Percentiles rank a stretch among this genome's conserved stretches.
Conservation (phyloP, 1,140 invertebrate species). For the Laodelphax striatellus region DNA sequence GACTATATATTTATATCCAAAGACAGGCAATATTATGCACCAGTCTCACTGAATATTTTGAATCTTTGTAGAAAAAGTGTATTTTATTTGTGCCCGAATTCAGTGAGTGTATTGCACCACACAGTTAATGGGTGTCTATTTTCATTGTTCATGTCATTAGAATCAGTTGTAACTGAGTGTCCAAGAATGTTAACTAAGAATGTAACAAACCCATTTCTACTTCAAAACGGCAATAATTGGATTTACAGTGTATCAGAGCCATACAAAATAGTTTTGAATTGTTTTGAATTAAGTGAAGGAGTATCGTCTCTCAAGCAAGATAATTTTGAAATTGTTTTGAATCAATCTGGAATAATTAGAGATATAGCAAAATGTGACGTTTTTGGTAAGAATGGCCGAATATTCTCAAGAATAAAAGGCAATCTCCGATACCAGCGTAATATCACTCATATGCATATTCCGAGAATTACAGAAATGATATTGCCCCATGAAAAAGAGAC, state of each 20-base stretch:
- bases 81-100: conserved; percentile 1
- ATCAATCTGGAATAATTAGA: too few species aligned
- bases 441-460: neutral
- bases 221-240: neutral
- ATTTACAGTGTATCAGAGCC: too few species aligned
- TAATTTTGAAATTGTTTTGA: too few species aligned
- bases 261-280: too few species aligned
- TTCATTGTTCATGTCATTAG: neutral
- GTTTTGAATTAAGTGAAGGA: too few species aligned
- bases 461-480: neutral
- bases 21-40: conserved; percentile 1
- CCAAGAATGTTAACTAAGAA: neutral
- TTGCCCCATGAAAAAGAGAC: too few species aligned
- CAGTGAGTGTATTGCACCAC: neutral
- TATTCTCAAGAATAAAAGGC: neutral
- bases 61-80: neutral
- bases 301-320: too few species aligned
- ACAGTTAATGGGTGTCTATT: neutral
- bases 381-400: too few species aligned
- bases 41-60: neutral
- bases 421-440: neutral
- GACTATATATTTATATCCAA: neutral
- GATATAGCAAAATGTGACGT: too few species aligned
- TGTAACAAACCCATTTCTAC: neutral
- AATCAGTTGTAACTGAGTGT: neutral